Percentiles rank a stretch among this genome's conserved stretches.
phyloP scores from a whole-genome alignment of 1,140 invertebrate species.

The honey bee (Apis mellifera) region Amel_HAv3.1 CM009933.2:8917501-8918000 shows the following conservation, averaged over 20 bases:
- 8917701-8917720: no score
- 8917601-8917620: no score
- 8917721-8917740: not conserved
- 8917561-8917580: no score
- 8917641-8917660: no score
- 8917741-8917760: not conserved
- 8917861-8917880: constrained; percentile 54
- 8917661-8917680: no score
- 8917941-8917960: constrained; percentile 47
- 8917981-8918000: constrained; percentile 55
- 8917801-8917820: constrained; percentile 42
- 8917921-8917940: constrained; percentile 59
- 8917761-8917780: not conserved
- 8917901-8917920: constrained; percentile 59
- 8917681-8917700: no score
- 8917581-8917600: no score
- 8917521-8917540: no score
- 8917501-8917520: not conserved
- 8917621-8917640: no score
- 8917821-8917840: not conserved
- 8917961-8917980: constrained; percentile 54
- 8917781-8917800: constrained; percentile 23
- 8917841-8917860: constrained; percentile 14
- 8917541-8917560: no score
- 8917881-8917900: not conserved